These are phyloP conservation scores for Microchrysa polita DNA, from an alignment of 2,888 invertebrate genomes.

Conservation along the genomic window DNA sequence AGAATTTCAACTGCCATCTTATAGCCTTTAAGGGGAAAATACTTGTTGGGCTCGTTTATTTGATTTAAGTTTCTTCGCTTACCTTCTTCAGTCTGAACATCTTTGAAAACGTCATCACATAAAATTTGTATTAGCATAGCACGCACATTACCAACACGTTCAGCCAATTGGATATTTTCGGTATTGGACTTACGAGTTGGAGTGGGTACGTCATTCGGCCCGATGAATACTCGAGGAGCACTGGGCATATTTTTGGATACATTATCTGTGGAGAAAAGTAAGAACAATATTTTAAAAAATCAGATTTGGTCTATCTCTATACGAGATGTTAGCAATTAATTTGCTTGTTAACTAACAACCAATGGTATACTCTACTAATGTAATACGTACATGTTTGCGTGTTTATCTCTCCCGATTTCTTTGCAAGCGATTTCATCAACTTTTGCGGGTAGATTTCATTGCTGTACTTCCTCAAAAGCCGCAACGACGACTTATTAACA, in stretches of 20 bases:
- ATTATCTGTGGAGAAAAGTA: slow-evolving; percentile 43
- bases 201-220: slow-evolving; percentile 51
- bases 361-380: not conserved
- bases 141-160: slow-evolving; percentile 86
- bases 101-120: slow-evolving; percentile 73
- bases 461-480: slow-evolving; percentile 85
- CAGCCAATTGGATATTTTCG: slow-evolving; percentile 81
- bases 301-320: no score
- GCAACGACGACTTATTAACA: slow-evolving; percentile 83
- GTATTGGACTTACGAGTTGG: slow-evolving; percentile 60
- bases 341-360: no score
- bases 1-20: slow-evolving; percentile 79
- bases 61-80: slow-evolving; percentile 52
- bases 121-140: slow-evolving; percentile 83
- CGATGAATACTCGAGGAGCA: slow-evolving; percentile 52
- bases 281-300: not conserved
- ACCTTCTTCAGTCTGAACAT: slow-evolving; percentile 61
- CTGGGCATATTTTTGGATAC: slow-evolving; percentile 48
- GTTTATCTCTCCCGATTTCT: slow-evolving; percentile 56
- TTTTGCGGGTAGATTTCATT: slow-evolving; percentile 90
- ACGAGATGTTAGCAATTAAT: no score
- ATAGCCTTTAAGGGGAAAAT: slow-evolving; percentile 59
- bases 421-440: slow-evolving; percentile 55
- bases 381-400: slow-evolving; percentile 46
- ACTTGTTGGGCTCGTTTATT: not conserved